Percentiles rank a stretch among this genome's conserved stretches.
Evolutionary conservation across 2,113 vertebrate species (phyloP).

Genomic region (Oceanites oceanicus): DNA sequence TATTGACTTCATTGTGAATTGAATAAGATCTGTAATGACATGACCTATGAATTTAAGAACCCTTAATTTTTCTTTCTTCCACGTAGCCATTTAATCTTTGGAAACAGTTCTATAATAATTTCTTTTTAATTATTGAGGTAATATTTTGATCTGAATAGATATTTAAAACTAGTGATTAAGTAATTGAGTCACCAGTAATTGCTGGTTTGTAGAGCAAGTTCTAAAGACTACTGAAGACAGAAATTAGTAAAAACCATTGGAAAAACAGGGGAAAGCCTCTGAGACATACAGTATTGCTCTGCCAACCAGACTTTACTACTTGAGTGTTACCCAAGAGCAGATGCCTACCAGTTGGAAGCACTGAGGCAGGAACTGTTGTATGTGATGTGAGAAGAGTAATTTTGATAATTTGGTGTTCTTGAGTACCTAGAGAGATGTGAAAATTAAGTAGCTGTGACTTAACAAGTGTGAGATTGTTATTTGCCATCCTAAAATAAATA

Average conservation of each 20-base stretch:
- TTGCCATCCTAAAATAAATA: neutral
- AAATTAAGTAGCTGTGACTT: conserved; percentile 17
- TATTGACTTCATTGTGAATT: neutral
- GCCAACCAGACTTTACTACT: neutral
- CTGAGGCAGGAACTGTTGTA: neutral
- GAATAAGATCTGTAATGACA: neutral
- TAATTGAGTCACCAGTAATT: neutral
- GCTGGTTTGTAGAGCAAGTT: neutral
- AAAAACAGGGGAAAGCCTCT: neutral
- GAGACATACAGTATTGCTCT: neutral
- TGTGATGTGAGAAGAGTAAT: neutral
- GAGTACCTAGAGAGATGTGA: neutral
- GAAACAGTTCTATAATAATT: neutral
- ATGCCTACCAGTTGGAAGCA: conserved; percentile 3
- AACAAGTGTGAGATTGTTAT: neutral
- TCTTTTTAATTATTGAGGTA: neutral
- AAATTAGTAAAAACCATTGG: neutral
- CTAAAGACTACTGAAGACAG: neutral
- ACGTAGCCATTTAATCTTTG: neutral
- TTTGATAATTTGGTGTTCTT: neutral
- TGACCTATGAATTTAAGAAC: neutral
- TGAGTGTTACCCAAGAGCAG: neutral
- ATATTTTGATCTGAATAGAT: neutral
- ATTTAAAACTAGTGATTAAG: neutral
- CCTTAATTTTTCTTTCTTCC: neutral